These are phyloP conservation scores for Microtus oregoni DNA, from an alignment of 2,113 vertebrate species.

Conservation along the genomic window DNA sequence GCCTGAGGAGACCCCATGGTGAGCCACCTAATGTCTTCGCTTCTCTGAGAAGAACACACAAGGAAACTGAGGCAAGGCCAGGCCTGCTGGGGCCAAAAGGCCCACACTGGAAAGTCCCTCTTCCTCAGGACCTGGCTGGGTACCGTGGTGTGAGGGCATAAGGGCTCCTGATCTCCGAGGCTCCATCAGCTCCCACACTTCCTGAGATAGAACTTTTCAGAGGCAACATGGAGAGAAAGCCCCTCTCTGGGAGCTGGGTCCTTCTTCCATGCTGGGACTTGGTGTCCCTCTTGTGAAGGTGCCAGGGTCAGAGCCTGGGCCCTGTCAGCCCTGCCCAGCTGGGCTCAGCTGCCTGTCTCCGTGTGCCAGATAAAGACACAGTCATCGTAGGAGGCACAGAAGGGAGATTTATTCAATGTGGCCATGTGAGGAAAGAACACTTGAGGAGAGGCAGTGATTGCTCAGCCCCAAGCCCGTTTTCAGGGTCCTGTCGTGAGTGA, in stretches of 20 bases:
- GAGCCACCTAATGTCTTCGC: not conserved
- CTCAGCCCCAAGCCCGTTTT: not conserved
- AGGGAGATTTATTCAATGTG: not conserved
- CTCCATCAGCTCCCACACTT: not conserved
- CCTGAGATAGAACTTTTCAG: slow-evolving; percentile 61
- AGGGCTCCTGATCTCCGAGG: not conserved
- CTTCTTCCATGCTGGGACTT: not conserved
- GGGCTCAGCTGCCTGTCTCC: not conserved
- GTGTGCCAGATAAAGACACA: not conserved
- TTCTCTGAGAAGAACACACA: not conserved
- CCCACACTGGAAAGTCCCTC: slow-evolving; percentile 64
- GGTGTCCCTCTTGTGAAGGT: not conserved
- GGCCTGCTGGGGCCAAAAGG: not conserved
- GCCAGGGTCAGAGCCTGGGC: not conserved
- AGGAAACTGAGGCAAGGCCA: slow-evolving; percentile 14
- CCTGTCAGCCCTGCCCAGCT: not conserved
- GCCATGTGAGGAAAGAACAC: not conserved
- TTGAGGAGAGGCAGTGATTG: not conserved
- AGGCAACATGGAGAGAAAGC: slow-evolving; percentile 33
- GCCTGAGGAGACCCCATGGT: not conserved
- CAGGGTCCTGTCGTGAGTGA: not conserved
- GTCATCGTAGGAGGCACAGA: not conserved
- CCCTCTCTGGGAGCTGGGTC: not conserved
- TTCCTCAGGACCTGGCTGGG: not conserved
- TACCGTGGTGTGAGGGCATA: not conserved